Evolutionary conservation across 2,888 invertebrate species (phyloP), one percentile per base, ranked within the genome.

Genomic region (Mesorhabditis sp.): DNA sequence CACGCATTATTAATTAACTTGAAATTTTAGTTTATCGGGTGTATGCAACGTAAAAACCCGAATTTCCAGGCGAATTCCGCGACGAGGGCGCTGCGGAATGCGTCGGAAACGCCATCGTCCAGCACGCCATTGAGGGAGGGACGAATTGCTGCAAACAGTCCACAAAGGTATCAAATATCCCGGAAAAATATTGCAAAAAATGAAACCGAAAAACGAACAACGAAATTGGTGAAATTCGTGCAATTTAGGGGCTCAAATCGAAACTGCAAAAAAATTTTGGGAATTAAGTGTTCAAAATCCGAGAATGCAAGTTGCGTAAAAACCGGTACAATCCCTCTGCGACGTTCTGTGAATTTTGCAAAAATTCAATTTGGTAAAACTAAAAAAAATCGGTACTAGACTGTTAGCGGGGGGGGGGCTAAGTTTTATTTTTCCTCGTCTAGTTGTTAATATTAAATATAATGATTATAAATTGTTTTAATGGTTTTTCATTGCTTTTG

Each of bases 61-160:
- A 28, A 28, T 28, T 69, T 79, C 45, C 63, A 79, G 82, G 79
- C n/a, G 73, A 76, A 6, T 76, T 81, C 71, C 75, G 76, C 50
- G 73, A 78, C 43, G 78, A 75, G 45, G 74, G 76, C n/a, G 67
- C 77, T 0, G 82, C 81, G 10, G 75, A 75, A 58, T 68, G 70
- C 5, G 72, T 83, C 10, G 83, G 78, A 6, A 77, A 75, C 15
- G 74, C 76, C 0, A 73, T 83, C 10, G 79, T 77, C 61, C 76
- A 78, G n/a, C 77, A 80, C 71, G 80, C 83, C 10, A 83, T 83
- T 66, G 83, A 83, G 74, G 82, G 84, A 44, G 78, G 80, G 1
- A 43, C 44, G 10, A 6, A 13, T 28, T 4, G 28, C 5, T 6
- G 7, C 3, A 10, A 50, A 66, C 15, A 45, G 45, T 66, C 13